phyloP scores from a whole-genome alignment of 2,113 vertebrate species.

The Zingel zingel region DNA sequence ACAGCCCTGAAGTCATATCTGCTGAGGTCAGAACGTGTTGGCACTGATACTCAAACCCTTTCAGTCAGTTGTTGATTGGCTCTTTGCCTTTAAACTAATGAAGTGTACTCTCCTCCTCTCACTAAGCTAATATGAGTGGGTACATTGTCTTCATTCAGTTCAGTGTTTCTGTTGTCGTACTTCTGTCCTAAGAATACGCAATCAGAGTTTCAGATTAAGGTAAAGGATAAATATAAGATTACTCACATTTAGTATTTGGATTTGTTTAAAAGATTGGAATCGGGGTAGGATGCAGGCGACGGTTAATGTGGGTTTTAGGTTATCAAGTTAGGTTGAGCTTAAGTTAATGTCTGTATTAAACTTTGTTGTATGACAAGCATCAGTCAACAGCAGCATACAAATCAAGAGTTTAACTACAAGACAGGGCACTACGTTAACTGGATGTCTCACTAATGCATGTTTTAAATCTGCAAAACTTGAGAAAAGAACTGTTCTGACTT shows the following conservation, averaged over 20 bases:
- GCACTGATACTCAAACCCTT: constrained; percentile 22
- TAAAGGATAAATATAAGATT: not conserved
- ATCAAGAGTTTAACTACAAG: not conserved
- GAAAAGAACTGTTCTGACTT: not conserved
- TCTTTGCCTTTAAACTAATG: constrained; percentile 41
- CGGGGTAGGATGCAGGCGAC: not conserved
- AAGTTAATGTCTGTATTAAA: not conserved
- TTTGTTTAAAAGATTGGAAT: not conserved
- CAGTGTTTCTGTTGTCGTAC: not conserved
- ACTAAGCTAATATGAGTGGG: constrained; percentile 14
- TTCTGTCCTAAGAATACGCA: not conserved
- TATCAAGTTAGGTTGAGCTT: not conserved
- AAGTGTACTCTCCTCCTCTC: constrained; percentile 30
- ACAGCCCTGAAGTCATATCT: not conserved
- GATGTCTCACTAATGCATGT: not conserved
- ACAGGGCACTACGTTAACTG: not conserved
- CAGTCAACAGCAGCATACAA: not conserved
- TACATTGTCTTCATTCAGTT: not conserved
- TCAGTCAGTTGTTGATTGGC: constrained; percentile 25
- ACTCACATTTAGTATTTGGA: not conserved
- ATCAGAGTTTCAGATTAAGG: not conserved
- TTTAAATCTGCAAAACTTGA: not conserved
- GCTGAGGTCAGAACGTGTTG: not conserved
- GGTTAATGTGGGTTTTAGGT: not conserved
- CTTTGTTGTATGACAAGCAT: not conserved